phyloP scores from a whole-genome alignment of 2,888 invertebrate species.

The Dynastes grantii region DNA sequence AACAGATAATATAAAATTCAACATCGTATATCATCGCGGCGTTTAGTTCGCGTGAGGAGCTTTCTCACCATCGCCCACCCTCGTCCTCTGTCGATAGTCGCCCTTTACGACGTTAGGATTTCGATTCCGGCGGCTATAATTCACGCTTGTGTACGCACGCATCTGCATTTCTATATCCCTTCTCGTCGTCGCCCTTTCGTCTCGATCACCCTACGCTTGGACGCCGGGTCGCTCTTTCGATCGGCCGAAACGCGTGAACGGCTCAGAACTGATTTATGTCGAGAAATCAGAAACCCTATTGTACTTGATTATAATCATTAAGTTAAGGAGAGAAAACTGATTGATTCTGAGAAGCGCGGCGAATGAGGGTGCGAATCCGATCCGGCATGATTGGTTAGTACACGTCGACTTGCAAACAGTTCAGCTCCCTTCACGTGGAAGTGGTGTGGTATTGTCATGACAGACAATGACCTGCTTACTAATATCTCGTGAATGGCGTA shows the following conservation, averaged over 20 bases:
- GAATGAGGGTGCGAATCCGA: slow-evolving; percentile 28
- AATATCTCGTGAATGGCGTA: slow-evolving; percentile 47
- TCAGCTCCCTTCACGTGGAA: slow-evolving; percentile 37
- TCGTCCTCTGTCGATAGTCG: not conserved
- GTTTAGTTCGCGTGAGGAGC: slow-evolving; percentile 25
- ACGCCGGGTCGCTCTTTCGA: slow-evolving; percentile 35
- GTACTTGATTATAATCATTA: slow-evolving; percentile 56
- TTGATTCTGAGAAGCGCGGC: slow-evolving; percentile 49
- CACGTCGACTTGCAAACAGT: slow-evolving; percentile 33
- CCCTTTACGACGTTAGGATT: slow-evolving; percentile 40
- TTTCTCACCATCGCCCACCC: slow-evolving; percentile 25
- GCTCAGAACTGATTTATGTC: slow-evolving; percentile 56
- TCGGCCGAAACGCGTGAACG: slow-evolving; percentile 55
- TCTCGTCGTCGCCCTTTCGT: slow-evolving; percentile 23
- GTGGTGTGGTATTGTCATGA: slow-evolving; percentile 47
- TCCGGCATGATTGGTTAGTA: slow-evolving; percentile 29
- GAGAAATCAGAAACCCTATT: slow-evolving; percentile 51
- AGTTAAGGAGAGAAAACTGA: slow-evolving; percentile 54
- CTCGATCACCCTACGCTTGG: slow-evolving; percentile 18
- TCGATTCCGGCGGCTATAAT: slow-evolving; percentile 53
- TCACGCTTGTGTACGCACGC: slow-evolving; percentile 58
- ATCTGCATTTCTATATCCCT: slow-evolving; percentile 55
- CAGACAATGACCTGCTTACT: slow-evolving; percentile 51
- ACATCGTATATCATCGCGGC: slow-evolving; percentile 13
- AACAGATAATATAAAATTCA: slow-evolving; percentile 35